phyloP scores from a whole-genome alignment of 2,113 vertebrate species.

The Ceuthmochares aereus region DNA sequence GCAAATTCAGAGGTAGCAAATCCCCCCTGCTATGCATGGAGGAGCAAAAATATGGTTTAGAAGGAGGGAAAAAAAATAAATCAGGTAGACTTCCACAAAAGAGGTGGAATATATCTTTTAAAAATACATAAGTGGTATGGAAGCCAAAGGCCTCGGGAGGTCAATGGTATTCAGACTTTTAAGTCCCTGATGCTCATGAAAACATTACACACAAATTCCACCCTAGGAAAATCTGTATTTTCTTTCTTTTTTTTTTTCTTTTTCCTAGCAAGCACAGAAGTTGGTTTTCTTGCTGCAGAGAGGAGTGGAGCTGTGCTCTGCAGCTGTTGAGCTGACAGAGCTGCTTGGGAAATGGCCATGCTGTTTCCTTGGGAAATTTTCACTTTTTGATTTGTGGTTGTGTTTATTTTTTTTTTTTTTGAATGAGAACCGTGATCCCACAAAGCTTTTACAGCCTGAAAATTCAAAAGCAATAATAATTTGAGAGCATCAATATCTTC shows the following conservation, averaged over 20 bases:
- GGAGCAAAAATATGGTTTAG: neutral
- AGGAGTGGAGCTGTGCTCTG: neutral
- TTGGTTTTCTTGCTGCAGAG: neutral
- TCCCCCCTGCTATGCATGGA: rapidly evolving
- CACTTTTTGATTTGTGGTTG: neutral
- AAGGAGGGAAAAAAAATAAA: neutral
- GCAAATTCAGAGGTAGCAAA: neutral
- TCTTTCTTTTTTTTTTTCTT: neutral
- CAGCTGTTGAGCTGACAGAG: neutral
- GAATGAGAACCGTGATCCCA: neutral
- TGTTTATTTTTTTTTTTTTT: neutral
- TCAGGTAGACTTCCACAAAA: neutral
- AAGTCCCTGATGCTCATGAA: neutral
- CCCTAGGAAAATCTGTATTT: neutral
- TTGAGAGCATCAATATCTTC: neutral
- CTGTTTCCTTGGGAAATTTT: neutral
- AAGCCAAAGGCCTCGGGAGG: conserved; percentile 2
- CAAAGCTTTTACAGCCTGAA: neutral
- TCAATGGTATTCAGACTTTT: neutral
- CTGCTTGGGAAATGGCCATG: neutral
- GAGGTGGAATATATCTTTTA: neutral
- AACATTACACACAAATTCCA: neutral
- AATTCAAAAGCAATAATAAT: neutral
- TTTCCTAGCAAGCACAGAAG: neutral
- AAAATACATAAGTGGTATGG: neutral